Conservation (phyloP, 2,888 invertebrate species). For the Pseudeuparius sepicola region DNA sequence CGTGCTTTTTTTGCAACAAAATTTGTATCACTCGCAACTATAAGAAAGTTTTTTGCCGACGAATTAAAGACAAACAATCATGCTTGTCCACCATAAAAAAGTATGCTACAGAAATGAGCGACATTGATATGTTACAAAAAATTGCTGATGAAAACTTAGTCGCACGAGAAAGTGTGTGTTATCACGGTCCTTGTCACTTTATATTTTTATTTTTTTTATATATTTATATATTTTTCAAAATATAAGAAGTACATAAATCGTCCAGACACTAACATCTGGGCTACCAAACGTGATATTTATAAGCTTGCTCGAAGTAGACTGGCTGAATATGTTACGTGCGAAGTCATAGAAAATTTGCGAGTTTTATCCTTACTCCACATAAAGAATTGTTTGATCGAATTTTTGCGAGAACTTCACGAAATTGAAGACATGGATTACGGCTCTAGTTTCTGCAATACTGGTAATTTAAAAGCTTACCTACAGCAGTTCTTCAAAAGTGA, state of each 20-base stretch:
- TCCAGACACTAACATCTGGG: too few species aligned
- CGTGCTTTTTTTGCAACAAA: constrained; percentile 17
- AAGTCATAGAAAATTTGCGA: constrained; percentile 8
- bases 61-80: constrained; percentile 14
- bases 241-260: too few species aligned
- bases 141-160: too few species aligned
- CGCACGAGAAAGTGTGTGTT: too few species aligned
- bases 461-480: constrained; percentile 4
- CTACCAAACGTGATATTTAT: constrained; percentile 9
- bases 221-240: too few species aligned
- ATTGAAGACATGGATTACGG: neutral
- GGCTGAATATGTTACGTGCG: constrained; percentile 1
- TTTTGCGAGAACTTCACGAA: constrained; percentile 11
- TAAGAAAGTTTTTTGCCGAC: constrained; percentile 16
- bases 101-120: constrained; percentile 12
- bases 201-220: too few species aligned
- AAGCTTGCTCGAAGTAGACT: constrained; percentile 12
- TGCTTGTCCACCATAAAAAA: constrained; percentile 15
- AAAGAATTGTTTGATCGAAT: constrained; percentile 7
- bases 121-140: constrained; percentile 9
- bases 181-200: too few species aligned
- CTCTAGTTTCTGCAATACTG: neutral
- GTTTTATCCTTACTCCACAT: constrained; percentile 7
- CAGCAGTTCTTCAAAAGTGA: constrained; percentile 5
- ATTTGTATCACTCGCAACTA: constrained; percentile 15